These are phyloP conservation scores for Gallinago nigripennis DNA, from an alignment of 2,797 vertebrate species.

Conservation along the genomic window DNA sequence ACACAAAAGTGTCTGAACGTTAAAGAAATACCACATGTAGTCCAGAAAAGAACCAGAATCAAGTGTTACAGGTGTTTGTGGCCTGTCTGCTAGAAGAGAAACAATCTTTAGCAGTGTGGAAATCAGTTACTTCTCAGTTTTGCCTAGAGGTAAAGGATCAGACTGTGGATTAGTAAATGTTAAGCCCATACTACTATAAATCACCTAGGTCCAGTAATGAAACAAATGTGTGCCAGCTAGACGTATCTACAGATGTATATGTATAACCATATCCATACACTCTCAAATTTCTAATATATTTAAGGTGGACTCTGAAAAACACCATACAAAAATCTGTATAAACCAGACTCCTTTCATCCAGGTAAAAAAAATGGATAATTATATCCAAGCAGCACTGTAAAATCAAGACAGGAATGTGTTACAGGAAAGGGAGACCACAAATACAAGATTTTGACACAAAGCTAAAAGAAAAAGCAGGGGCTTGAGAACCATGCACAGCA, in stretches of 20 bases:
- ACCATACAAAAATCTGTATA: background rate
- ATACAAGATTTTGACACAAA: background rate
- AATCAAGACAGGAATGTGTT: background rate
- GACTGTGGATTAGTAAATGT: background rate
- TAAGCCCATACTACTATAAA: background rate
- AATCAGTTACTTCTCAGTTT: background rate
- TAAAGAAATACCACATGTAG: background rate
- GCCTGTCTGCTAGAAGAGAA: background rate
- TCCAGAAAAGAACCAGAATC: background rate
- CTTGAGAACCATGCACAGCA: background rate
- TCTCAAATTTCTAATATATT: background rate
- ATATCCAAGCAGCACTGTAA: background rate
- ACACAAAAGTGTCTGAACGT: background rate
- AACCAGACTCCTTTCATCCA: background rate
- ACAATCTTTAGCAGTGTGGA: background rate
- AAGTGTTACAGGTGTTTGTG: background rate
- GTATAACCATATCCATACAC: background rate
- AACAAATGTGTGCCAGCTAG: background rate
- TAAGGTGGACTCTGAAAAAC: background rate
- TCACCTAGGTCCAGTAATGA: background rate
- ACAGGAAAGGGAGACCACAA: background rate
- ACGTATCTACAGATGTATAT: background rate
- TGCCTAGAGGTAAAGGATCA: background rate
- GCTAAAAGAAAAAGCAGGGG: background rate
- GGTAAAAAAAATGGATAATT: background rate